Evolutionary conservation across 2,113 vertebrate species (phyloP), one percentile per base, ranked within the genome.

Genomic region (Bujurquina vittata): DNA sequence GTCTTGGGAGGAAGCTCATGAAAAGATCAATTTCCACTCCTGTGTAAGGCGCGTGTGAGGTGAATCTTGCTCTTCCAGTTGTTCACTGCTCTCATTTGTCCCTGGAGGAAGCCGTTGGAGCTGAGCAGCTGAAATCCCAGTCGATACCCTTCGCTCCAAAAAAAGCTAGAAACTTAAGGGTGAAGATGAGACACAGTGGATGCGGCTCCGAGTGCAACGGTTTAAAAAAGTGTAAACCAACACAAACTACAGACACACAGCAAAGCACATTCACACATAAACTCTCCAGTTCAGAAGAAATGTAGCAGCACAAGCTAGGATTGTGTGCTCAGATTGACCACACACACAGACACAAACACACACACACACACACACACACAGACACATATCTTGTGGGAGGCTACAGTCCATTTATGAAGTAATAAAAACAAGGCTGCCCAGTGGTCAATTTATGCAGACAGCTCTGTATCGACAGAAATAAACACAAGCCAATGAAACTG

Each of bases 401-500:
- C 85, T 86, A 52, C 63, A 81, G 79, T 63, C 46, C 76, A 60
- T 84, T 89, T 81, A 82, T 83, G 75, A 81, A 78, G 84, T 84
- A 63, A 91, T 87, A 91, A 88, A 84, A 91, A 74, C 74, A 54
- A 83, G 37, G 59, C 88, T 37, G 62, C 79, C 61, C 87, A 77
- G 61, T 15, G 75, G 82, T 91, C 84, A 85, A 17, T 85, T 81
- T 79, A 87, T 92, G 86, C 80, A 81, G 40, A 86, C 73, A 17
- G 59, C 59, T 52, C 61, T 22, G 75, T 81, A 84, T 85, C 60
- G 74, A 80, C 79, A 73, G 75, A 79, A 83, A 91, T 75, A 88
- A 88, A 91, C 86, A 88, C 20, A 40, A 75, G 43, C 74, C 85
- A 40, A 77, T 84, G 84, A 89, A 91, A 86, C 37, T 76, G 86